Evolutionary conservation across 2,888 invertebrate genomes (phyloP).

Genomic region (Parnassius apollo): DNA sequence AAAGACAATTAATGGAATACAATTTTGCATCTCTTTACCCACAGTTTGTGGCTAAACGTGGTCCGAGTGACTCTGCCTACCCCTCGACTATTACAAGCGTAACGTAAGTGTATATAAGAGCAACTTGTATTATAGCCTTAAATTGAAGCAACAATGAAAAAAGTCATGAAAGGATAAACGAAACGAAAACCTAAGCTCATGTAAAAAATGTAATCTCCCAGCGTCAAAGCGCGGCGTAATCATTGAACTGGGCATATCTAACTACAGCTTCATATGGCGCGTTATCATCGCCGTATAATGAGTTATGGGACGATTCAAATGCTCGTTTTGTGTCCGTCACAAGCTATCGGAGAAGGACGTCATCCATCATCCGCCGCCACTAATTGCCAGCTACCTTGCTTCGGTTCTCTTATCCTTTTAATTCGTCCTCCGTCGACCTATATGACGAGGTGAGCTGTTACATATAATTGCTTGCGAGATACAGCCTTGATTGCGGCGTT

Average conservation of each 20-base stretch:
- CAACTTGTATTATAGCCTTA: not conserved
- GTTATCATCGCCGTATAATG: constrained; percentile 79
- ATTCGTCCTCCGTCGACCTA: constrained; percentile 70
- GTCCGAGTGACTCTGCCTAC: too few species aligned
- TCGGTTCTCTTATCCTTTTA: constrained; percentile 73
- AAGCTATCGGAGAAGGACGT: constrained; percentile 58
- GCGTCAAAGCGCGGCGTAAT: constrained; percentile 50
- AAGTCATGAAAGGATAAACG: constrained; percentile 18
- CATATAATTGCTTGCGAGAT: constrained; percentile 67
- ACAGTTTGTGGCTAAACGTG: too few species aligned
- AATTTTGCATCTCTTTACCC: too few species aligned
- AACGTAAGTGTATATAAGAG: too few species aligned
- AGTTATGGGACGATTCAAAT: constrained; percentile 58
- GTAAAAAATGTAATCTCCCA: constrained; percentile 57
- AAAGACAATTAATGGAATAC: too few species aligned
- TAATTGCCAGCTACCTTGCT: constrained; percentile 79
- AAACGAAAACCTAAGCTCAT: constrained; percentile 33
- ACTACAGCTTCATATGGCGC: constrained; percentile 68
- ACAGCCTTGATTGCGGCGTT: constrained; percentile 60
- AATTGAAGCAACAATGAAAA: constrained; percentile 17
- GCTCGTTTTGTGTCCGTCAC: constrained; percentile 73
- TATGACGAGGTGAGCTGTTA: constrained; percentile 54
- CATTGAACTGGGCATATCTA: constrained; percentile 67
- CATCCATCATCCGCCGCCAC: constrained; percentile 76
- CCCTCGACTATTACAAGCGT: too few species aligned